Conservation (phyloP, 2,113 vertebrate species). For the Xiphophorus couchianus region DNA sequence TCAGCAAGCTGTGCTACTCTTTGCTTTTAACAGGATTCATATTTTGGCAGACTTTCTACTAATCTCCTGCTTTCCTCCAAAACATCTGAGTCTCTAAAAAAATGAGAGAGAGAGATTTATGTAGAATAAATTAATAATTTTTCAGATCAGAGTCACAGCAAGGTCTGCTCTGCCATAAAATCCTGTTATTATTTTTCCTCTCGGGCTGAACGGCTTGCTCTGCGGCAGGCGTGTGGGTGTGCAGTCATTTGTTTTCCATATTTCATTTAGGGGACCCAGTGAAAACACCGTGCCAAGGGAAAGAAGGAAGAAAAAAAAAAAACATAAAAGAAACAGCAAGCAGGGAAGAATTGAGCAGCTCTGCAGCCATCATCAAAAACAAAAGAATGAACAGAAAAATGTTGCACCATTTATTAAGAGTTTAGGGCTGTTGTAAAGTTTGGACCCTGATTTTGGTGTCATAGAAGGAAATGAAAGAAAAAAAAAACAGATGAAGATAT, state of each 20-base stretch:
- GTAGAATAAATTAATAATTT: constrained; percentile 20
- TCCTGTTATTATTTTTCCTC: constrained; percentile 30
- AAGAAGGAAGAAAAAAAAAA: not conserved
- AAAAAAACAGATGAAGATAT: no score
- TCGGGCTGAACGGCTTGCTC: constrained; percentile 16
- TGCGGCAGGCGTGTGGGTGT: constrained; percentile 32
- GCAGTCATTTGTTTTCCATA: constrained; percentile 48
- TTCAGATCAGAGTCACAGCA: constrained; percentile 19
- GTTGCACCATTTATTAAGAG: constrained; percentile 12
- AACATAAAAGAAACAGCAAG: not conserved
- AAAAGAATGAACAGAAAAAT: constrained; percentile 32
- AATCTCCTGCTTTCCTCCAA: not conserved
- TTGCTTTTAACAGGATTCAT: not conserved
- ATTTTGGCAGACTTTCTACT: not conserved
- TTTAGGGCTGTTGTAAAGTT: not conserved
- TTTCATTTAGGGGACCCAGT: constrained; percentile 32
- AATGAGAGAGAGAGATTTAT: not conserved
- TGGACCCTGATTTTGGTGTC: not conserved
- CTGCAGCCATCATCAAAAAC: constrained; percentile 27
- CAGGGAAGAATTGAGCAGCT: not conserved
- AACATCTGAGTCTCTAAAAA: constrained; percentile 5
- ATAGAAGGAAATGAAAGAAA: not conserved
- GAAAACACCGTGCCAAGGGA: constrained; percentile 40
- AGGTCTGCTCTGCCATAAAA: constrained; percentile 26
- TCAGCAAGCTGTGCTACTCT: not conserved